phyloP scores from a whole-genome alignment of 2,113 vertebrate genomes.

The Tupaia tana region DNA sequence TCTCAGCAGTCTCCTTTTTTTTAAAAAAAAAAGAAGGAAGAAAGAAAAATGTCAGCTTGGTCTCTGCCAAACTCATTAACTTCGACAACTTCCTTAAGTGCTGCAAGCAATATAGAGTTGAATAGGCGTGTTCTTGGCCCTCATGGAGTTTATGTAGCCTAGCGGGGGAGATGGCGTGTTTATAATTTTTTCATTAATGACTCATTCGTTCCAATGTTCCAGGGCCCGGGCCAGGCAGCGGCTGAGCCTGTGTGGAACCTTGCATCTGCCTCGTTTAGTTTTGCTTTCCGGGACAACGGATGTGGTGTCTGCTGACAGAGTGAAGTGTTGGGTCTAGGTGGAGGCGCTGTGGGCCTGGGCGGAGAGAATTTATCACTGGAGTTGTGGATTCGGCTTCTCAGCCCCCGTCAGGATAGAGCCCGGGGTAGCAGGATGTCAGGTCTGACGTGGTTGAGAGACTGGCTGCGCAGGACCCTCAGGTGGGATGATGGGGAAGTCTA shows the following conservation, averaged over 20 bases:
- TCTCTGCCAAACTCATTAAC: conserved; percentile 52
- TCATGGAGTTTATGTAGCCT: neutral
- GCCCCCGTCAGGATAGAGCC: neutral
- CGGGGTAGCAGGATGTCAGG: neutral
- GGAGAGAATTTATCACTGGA: neutral
- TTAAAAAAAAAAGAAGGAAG: neutral
- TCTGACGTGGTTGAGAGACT: neutral
- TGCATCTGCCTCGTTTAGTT: too few relatives aligned
- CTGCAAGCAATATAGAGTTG: neutral
- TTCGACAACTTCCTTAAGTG: conserved; percentile 47
- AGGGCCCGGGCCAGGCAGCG: neutral
- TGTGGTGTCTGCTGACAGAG: neutral
- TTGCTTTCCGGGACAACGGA: neutral
- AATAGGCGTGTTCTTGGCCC: neutral
- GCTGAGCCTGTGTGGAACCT: neutral
- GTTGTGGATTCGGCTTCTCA: neutral
- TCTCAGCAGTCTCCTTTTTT: neutral
- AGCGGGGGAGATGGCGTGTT: neutral
- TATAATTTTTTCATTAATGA: neutral
- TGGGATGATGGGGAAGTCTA: neutral
- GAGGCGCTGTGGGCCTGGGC: neutral
- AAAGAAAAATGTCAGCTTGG: neutral
- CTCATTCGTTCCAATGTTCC: neutral
- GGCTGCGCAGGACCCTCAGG: neutral
- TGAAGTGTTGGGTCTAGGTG: neutral